Conservation (phyloP, 2,797 vertebrate species). For the Podarcis siculus region DNA sequence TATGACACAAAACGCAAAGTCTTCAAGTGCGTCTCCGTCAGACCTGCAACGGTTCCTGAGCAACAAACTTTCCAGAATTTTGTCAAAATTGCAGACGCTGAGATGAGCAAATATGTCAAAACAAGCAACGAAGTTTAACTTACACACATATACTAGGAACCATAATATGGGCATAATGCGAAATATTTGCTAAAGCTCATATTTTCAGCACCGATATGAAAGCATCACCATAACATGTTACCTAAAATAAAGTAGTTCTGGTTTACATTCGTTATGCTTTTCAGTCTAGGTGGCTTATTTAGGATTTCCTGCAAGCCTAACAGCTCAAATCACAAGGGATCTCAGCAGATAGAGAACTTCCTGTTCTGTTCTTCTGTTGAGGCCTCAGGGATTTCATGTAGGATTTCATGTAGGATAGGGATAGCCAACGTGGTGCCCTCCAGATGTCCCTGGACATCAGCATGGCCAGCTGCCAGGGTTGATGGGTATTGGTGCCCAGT, state of each 20-base stretch:
- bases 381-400: not conserved
- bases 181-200: constrained; percentile 21
- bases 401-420: not conserved
- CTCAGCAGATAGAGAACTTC: not conserved
- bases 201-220: not conserved
- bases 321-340: not conserved
- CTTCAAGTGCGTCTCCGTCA: constrained; percentile 90
- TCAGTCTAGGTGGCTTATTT: not conserved
- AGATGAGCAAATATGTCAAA: constrained; percentile 85
- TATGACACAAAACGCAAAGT: constrained; percentile 85
- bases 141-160: no score
- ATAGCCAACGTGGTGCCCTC: no score
- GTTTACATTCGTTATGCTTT: constrained; percentile 7
- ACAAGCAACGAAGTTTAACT: constrained; percentile 82
- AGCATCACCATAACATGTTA: not conserved
- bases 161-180: not conserved
- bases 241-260: not conserved
- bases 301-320: constrained; percentile 6
- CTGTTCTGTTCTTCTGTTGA: not conserved
- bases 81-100: constrained; percentile 84
- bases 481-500: no score
- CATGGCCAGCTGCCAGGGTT: no score
- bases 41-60: constrained; percentile 85
- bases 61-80: constrained; percentile 87
- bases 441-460: no score